Conservation (phyloP, 2,113 vertebrate genomes). For the Actenoides lindsayi region DNA sequence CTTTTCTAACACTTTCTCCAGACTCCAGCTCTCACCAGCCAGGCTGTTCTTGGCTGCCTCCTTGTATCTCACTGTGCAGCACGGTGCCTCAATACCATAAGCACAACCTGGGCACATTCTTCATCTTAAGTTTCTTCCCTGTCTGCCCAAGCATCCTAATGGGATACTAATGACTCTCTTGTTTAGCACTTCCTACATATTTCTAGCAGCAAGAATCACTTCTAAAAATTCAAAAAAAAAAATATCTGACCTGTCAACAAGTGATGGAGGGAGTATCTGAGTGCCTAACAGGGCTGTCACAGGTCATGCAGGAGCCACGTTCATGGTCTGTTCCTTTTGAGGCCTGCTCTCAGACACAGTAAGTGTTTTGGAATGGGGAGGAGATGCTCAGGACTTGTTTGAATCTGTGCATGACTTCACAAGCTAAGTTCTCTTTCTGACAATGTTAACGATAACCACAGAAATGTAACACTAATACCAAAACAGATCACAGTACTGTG, state of each 20-base stretch:
- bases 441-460: fast-evolving
- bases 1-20: background rate
- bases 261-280: background rate
- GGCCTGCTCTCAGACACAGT: background rate
- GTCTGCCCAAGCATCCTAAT: background rate
- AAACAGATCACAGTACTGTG: background rate
- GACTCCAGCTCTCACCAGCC: background rate
- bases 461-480: background rate
- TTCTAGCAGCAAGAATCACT: background rate
- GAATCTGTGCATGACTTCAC: background rate
- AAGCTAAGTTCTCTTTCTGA: background rate
- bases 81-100: background rate
- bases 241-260: background rate
- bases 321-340: fast-evolving
- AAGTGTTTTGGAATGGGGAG: background rate
- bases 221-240: background rate
- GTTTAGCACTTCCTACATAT: background rate
- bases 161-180: background rate
- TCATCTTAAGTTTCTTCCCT: background rate
- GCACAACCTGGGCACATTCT: background rate
- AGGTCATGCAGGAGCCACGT: fast-evolving
- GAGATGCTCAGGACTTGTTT: background rate
- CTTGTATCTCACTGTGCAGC: background rate
- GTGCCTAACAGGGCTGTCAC: no score
- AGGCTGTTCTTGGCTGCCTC: background rate